Conservation (phyloP, 2,113 vertebrate genomes). For the Cebus imitator region DNA sequence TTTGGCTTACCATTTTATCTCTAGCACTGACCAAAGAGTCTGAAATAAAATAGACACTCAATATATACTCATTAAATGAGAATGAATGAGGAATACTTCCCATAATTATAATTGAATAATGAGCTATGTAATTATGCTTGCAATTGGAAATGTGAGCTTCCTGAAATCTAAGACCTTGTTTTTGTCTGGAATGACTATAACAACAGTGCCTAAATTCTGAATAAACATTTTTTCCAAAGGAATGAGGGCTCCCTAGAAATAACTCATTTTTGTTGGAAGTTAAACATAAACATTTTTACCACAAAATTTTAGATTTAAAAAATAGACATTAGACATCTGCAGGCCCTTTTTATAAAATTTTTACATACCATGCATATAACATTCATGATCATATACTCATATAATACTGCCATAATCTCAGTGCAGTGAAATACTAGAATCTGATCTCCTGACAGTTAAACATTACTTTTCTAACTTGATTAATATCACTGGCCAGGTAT, state of each 20-base stretch:
- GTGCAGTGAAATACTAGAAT: neutral
- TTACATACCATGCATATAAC: neutral
- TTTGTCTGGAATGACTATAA: neutral
- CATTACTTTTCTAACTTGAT: neutral
- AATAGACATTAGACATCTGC: neutral
- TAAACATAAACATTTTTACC: neutral
- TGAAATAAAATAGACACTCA: neutral
- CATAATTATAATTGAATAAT: neutral
- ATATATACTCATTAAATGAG: neutral
- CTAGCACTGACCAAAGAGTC: neutral
- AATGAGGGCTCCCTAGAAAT: neutral
- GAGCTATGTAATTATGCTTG: neutral
- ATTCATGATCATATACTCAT: too few relatives aligned
- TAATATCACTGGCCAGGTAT: neutral
- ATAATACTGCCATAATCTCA: neutral
- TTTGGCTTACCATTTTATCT: neutral
- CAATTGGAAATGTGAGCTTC: neutral
- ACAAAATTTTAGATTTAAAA: neutral
- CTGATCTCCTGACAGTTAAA: neutral
- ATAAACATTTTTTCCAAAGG: neutral
- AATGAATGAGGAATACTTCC: fast-evolving
- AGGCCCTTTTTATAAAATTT: neutral
- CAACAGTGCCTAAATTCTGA: neutral
- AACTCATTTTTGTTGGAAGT: neutral
- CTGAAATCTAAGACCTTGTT: neutral